These are phyloP conservation scores for Silurus lanzhouensis DNA, from an alignment of 2,797 vertebrate genomes.

Conservation along the genomic window DNA sequence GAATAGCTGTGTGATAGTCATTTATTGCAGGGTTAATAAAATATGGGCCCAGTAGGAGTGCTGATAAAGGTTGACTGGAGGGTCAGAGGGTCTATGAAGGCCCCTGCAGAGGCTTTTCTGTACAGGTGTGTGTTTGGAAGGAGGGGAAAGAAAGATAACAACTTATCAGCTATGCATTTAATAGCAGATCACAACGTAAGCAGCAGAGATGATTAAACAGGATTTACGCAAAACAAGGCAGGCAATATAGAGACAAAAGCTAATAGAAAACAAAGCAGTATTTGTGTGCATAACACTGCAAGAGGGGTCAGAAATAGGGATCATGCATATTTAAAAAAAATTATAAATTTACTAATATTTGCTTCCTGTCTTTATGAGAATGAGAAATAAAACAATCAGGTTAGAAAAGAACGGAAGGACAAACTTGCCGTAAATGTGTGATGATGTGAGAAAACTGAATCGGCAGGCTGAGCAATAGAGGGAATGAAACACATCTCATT, in stretches of 20 bases:
- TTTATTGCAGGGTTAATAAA: constrained; percentile 74
- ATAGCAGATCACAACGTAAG: constrained; percentile 51
- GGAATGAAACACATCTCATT: constrained; percentile 62
- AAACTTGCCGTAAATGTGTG: not conserved
- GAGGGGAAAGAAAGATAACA: constrained; percentile 50
- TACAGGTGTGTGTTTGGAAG: constrained; percentile 54
- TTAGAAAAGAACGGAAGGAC: not conserved
- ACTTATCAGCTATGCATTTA: constrained; percentile 53
- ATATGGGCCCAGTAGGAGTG: constrained; percentile 69
- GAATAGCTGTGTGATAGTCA: constrained; percentile 61
- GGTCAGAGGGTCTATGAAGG: constrained; percentile 55
- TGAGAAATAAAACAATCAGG: not conserved
- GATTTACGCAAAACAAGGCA: constrained; percentile 32
- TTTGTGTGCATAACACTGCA: not conserved
- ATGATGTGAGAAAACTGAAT: constrained; percentile 3
- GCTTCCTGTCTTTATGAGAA: not conserved
- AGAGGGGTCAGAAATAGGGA: not conserved
- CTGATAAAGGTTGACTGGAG: constrained; percentile 66
- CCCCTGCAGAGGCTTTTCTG: constrained; percentile 43
- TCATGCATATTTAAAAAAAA: no score
- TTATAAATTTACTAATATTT: not conserved
- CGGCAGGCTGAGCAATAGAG: not conserved
- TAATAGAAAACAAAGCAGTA: not conserved
- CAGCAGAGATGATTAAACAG: constrained; percentile 48
- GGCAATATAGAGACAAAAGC: not conserved